phyloP scores from a whole-genome alignment of 2,888 invertebrate genomes.

The Melieria picta region DNA sequence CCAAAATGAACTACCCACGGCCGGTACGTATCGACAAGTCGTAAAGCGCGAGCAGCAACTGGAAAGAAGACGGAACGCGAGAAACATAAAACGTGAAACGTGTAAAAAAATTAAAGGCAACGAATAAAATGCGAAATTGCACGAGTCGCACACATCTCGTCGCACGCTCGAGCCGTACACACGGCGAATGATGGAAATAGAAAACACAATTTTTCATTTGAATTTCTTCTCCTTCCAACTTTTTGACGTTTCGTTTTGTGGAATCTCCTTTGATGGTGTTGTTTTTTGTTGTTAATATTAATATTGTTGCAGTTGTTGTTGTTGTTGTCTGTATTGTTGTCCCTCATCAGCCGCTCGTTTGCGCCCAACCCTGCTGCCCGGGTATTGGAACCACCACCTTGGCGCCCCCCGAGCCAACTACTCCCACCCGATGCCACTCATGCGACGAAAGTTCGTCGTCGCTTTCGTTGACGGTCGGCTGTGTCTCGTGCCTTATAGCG shows the following conservation, averaged over 20 bases:
- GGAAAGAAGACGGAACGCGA: too few relatives aligned
- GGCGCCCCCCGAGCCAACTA: background rate
- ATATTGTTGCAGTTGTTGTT: too few relatives aligned
- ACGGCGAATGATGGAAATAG: too few relatives aligned
- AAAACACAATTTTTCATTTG: constrained; percentile 2
- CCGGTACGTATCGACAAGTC: too few relatives aligned
- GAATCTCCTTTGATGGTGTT: constrained; percentile 17
- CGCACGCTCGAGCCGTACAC: too few relatives aligned
- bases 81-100: too few relatives aligned
- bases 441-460: background rate
- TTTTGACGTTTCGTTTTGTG: constrained; percentile 19
- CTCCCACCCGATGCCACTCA: background rate
- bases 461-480: too few relatives aligned
- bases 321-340: too few relatives aligned
- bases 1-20: too few relatives aligned
- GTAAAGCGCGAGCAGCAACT: too few relatives aligned
- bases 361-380: background rate
- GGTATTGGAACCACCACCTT: background rate
- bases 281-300: background rate
- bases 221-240: background rate
- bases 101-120: background rate
- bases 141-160: background rate
- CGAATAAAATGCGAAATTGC: constrained; percentile 15
- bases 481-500: too few relatives aligned
- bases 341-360: background rate